Base-by-base conservation (phyloP, 2,797 vertebrate genomes). In the Podargus strigoides region DNA sequence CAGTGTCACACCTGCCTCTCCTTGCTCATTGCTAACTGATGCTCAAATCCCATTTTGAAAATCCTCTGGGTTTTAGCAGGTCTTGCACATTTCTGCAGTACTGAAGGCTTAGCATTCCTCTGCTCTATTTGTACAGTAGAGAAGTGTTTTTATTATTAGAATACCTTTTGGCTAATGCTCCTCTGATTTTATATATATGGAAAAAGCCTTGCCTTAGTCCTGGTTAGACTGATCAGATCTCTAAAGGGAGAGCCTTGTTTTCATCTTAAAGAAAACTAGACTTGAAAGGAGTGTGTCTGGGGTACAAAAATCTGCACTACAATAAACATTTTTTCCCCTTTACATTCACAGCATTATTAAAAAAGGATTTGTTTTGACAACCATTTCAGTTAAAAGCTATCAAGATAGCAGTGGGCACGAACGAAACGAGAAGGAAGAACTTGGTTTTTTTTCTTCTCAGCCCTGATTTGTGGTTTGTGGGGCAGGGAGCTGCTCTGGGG, bases 1-100 rank as follows among this genome's bases (percentile, higher is more conserved):
- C 77, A 3, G 24, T 68, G 56, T 87, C 72, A 87, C 90, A 93
- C 81, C 80, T 95, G 86, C 86, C 85, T 94, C 91, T 91, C 36
- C 86, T 62, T 24, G 64, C 77, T 95, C 83, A 37, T 77, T 83
- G 89, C 52, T 83, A 93, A 80, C 76, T 77, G 85, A 81, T 89
- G 85, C 56, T 74, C 50, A 86, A 59, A 89, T 90, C 94, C 32
- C 37, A 58, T 89, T 72, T 77, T 63, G 89, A 85, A 91, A 78
- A 84, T 80, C 89, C 39, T 72, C 60, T 75, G 74, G 90, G 78
- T 85, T 95, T 93, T 93, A 89, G 87, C 60, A 85, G 63, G 72
- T 89, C 85, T 89, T 92, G 84, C 86, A 87, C 41, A 41, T 90
- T 84, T 93, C 74, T 93, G 64, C 90, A 77, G n/a, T 36, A 27